Conservation (phyloP, 2,797 vertebrate genomes). For the Amazona finschi region DNA sequence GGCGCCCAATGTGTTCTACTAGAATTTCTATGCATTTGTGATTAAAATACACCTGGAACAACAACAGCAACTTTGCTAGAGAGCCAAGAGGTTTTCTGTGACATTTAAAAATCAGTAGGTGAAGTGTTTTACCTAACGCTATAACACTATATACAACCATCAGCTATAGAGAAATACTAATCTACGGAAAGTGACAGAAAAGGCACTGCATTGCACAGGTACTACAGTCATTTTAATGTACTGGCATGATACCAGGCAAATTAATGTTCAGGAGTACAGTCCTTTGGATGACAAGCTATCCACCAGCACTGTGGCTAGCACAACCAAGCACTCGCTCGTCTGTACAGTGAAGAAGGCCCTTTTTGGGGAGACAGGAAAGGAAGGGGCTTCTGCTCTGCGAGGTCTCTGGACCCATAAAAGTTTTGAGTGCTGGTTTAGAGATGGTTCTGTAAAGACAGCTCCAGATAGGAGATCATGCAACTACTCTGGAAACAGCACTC, state of each 20-base stretch:
- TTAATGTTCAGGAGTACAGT: not conserved
- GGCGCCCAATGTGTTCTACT: not conserved
- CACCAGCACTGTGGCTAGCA: not conserved
- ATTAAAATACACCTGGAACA: not conserved
- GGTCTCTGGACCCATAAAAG: not conserved
- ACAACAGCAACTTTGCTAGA: not conserved
- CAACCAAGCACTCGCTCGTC: not conserved
- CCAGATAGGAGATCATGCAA: not conserved
- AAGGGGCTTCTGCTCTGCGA: accelerated
- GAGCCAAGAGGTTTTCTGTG: not conserved
- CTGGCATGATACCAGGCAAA: not conserved
- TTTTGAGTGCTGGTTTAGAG: not conserved
- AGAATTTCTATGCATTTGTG: not conserved
- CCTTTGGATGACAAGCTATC: not conserved
- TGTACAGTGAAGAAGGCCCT: not conserved
- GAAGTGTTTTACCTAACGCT: not conserved
- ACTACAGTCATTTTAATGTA: not conserved
- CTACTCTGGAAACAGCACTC: not conserved
- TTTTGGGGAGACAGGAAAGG: not conserved
- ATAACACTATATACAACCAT: not conserved
- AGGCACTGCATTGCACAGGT: not conserved
- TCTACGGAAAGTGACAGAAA: not conserved
- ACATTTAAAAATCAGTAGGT: not conserved
- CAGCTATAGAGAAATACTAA: not conserved
- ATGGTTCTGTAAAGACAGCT: not conserved